Evolutionary conservation across 2,888 invertebrate species (phyloP).

Genomic region (Andrena flavipes): DNA sequence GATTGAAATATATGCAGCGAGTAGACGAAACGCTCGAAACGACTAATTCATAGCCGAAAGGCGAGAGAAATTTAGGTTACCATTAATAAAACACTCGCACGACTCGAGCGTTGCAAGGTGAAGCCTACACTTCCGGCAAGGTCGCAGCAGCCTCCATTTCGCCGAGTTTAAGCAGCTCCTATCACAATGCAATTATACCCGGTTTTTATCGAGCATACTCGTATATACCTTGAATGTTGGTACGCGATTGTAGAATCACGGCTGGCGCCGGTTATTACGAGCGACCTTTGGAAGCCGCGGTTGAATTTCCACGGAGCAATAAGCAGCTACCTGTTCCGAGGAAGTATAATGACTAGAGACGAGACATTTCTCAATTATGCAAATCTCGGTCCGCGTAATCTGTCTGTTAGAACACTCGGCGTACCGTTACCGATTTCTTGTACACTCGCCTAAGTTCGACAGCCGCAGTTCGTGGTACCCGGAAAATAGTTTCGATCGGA

Average conservation of each 20-base stretch:
- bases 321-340: constrained; percentile 25
- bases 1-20: too few species aligned
- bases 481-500: neutral
- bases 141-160: constrained; percentile 6
- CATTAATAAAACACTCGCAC: constrained; percentile 44
- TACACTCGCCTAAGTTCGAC: neutral
- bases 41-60: neutral
- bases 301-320: neutral
- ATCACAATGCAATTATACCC: neutral
- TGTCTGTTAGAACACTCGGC: constrained; percentile 12
- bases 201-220: neutral
- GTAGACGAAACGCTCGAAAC: too few species aligned
- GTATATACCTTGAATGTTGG: neutral
- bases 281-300: constrained; percentile 24
- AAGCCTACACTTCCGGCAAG: constrained; percentile 29
- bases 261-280: constrained; percentile 6
- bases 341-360: constrained; percentile 32
- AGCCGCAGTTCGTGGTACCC: neutral
- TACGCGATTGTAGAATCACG: neutral
- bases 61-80: constrained; percentile 50
- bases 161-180: neutral
- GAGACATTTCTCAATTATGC: constrained; percentile 39
- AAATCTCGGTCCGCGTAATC: constrained; percentile 38
- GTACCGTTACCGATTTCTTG: constrained; percentile 1
- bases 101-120: constrained; percentile 24